Evolutionary conservation across 1,140 invertebrate species (phyloP).

Genomic region (Nymphalis io): DNA sequence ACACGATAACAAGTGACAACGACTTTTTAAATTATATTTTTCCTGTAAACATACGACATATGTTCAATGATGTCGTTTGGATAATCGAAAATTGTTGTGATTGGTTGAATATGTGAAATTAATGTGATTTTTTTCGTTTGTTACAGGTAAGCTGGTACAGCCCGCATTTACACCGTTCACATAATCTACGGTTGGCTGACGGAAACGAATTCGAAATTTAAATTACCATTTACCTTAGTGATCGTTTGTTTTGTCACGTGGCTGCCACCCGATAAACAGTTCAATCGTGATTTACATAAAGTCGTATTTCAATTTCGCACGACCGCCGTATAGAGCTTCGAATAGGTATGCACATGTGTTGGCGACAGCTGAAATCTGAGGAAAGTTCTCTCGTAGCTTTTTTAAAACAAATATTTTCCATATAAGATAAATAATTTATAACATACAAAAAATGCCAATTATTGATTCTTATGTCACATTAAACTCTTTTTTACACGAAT

Average conservation of each 20-base stretch:
- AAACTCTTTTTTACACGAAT: background rate
- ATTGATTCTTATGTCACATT: background rate
- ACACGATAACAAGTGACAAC: conserved; percentile 63
- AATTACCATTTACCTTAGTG: conserved; percentile 51
- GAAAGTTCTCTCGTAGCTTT: conserved; percentile 32
- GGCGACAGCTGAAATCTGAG: conserved; percentile 66
- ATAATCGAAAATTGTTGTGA: conserved; percentile 1
- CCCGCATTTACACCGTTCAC: conserved; percentile 29
- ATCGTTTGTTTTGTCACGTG: conserved; percentile 61
- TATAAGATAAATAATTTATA: background rate
- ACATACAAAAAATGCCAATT: background rate
- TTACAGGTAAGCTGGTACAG: conserved; percentile 62
- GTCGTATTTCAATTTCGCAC: conserved; percentile 67
- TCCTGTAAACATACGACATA: conserved; percentile 31
- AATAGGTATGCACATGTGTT: conserved; percentile 51
- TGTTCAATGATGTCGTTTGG: background rate
- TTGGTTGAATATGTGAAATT: background rate
- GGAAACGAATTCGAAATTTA: conserved; percentile 59
- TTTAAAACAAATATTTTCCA: conserved; percentile 3
- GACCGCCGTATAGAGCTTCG: conserved; percentile 40
- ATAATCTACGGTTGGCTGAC: conserved; percentile 37
- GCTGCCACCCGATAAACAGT: conserved; percentile 61
- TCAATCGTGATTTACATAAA: conserved; percentile 66
- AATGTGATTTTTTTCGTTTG: conserved; percentile 48
- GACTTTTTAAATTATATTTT: conserved; percentile 55